Evolutionary conservation across 92 coral and sea anemone genomes (phyloP), one percentile per base, ranked within the genome.

Genomic region (Porites lobata): DNA sequence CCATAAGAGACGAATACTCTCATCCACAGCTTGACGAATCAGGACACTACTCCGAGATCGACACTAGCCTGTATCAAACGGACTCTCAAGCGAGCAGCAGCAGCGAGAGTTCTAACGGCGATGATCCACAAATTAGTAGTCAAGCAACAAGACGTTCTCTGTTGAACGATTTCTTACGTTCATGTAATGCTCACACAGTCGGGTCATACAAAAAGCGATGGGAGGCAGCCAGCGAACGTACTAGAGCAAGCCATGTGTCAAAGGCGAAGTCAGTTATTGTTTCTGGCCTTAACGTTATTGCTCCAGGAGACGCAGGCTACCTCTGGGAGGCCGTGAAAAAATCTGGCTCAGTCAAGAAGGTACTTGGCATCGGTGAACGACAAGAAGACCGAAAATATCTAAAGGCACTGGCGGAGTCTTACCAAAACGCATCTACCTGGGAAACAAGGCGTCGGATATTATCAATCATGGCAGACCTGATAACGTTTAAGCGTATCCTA

Each of bases 121-220:
- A n/a, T n/a, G n/a, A n/a, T n/a, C n/a, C n/a, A n/a, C n/a, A n/a
- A n/a, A n/a, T n/a, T n/a, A n/a, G n/a, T n/a, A n/a, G n/a, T n/a
- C n/a, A n/a, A n/a, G n/a, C n/a, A n/a, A n/a, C n/a, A n/a, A n/a
- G n/a, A n/a, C n/a, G n/a, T n/a, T n/a, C n/a, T n/a, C n/a, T n/a
- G n/a, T n/a, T n/a, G n/a, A n/a, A n/a, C n/a, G n/a, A n/a, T n/a
- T n/a, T n/a, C n/a, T n/a, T n/a, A n/a, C n/a, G n/a, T n/a, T n/a
- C n/a, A n/a, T n/a, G n/a, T n/a, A n/a, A n/a, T n/a, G n/a, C n/a
- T n/a, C n/a, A n/a, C n/a, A n/a, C n/a, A n/a, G n/a, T n/a, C n/a
- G n/a, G n/a, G 64, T 85, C 89, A 63, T 84, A 84, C 81, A 89
- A 89, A 76, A 76, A 67, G 70, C 32, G 51, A 75, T 89, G 92